phyloP scores from a whole-genome alignment of 1,140 invertebrate species.

The Pinna nobilis region DNA sequence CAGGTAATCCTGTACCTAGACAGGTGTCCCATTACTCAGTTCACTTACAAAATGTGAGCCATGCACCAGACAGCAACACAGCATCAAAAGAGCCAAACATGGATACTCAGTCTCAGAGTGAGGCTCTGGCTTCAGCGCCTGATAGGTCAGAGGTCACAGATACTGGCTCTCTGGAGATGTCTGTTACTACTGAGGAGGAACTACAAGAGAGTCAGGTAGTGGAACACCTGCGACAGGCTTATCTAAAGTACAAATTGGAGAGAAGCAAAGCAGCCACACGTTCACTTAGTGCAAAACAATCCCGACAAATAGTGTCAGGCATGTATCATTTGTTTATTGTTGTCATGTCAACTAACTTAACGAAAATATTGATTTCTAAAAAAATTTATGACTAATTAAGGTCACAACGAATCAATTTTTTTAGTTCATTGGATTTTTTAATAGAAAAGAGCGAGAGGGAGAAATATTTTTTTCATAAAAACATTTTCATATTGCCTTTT shows the following conservation, averaged over 20 bases:
- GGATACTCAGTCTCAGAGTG: not conserved
- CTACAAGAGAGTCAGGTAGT: constrained; percentile 14
- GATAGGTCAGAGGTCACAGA: not conserved
- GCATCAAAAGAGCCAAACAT: no score
- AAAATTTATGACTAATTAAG: not conserved
- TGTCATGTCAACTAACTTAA: not conserved
- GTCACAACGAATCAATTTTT: not conserved
- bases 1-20: not conserved
- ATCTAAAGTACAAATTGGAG: constrained; percentile 1
- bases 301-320: not conserved
- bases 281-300: not conserved
- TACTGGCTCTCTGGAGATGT: not conserved
- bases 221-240: constrained; percentile 3
- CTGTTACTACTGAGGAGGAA: not conserved
- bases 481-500: no score
- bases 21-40: not conserved
- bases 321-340: not conserved
- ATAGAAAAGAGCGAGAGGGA: no score
- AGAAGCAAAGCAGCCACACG: constrained; percentile 2
- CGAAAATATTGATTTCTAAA: not conserved
- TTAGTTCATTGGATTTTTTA: not conserved
- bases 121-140: not conserved
- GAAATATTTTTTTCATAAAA: no score
- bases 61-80: not conserved
- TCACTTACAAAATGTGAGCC: not conserved